Base-by-base conservation (phyloP, 2,888 invertebrate genomes). In the Apotomis turbidana region DNA sequence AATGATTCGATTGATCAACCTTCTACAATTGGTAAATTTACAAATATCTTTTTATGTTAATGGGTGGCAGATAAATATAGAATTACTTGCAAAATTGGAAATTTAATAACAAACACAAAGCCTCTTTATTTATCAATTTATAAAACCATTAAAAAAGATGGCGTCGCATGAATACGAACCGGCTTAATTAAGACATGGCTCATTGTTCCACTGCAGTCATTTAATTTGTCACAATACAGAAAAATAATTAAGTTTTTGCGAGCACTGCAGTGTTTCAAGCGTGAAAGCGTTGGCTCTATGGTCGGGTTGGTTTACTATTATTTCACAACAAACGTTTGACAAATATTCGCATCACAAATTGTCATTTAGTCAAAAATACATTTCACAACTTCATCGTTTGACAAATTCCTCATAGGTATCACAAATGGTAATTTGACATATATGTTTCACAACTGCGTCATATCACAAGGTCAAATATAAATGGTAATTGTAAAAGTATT, bases 141-240 rank as follows among this genome's bases (percentile, higher is more conserved):
- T 46, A 58, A 66, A 66, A 46, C 46, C 58, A 60, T 71, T 27
- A 55, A 27, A 66, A 57, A 58, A 70, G 41, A 59, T 57, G 12
- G 51, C 38, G 41, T 60, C 36, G 59, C 54, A 49, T 60, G 66
- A 66, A 71, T 66, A 60, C 54, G 13, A 60, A 71, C 68, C 58
- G 57, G 64, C 70, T 73, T 71, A 73, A 74, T 74, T 74, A 71
- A 70, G 68, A 69, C 75, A 69, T 70, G 63, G 55, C 64, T 73
- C 73, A 70, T 74, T 73, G 73, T 71, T 63, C 59, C 51, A 10
- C 27, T 67, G 62, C 58, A 67, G 67, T 69, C 5, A 13, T 62
- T 67, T 71, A 55, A 69, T 59, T 72, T 36, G 55, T 66, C 60
- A 60, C 66, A 71, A 66, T 66, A 66, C 66, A 67, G 63, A 69